Percentiles rank a stretch among this genome's conserved stretches.
Evolutionary conservation across 1,140 invertebrate species (phyloP).

Genomic region (Aplysia californica): DNA sequence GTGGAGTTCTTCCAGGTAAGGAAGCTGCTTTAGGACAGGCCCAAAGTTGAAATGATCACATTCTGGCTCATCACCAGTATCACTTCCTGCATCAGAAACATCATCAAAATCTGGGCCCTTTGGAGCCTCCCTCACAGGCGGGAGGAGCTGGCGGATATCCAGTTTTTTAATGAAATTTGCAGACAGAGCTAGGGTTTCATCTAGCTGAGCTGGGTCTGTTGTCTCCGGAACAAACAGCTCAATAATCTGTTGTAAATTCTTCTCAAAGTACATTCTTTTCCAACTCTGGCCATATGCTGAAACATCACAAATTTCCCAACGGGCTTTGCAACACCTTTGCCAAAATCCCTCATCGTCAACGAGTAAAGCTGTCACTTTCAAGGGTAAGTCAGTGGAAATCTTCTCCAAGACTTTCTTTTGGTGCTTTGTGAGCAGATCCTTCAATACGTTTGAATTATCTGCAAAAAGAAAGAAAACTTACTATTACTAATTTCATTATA

Average conservation of each 20-base stretch:
- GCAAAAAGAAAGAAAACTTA: no score
- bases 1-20: slow-evolving; percentile 62
- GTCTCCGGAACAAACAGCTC: slow-evolving; percentile 67
- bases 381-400: slow-evolving; percentile 63
- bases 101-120: slow-evolving; percentile 65
- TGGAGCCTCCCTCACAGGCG: slow-evolving; percentile 62
- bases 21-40: slow-evolving; percentile 57
- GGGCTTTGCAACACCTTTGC: slow-evolving; percentile 65
- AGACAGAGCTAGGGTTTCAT: slow-evolving; percentile 60
- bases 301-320: slow-evolving; percentile 67
- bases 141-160: slow-evolving; percentile 66
- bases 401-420: slow-evolving; percentile 60
- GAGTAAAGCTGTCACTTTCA: slow-evolving; percentile 64
- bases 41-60: slow-evolving; percentile 68
- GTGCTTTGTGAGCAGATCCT: slow-evolving; percentile 60
- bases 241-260: slow-evolving; percentile 66
- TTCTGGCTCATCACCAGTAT: slow-evolving; percentile 63
- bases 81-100: slow-evolving; percentile 60
- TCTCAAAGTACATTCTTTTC: slow-evolving; percentile 69
- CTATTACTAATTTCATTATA: no score
- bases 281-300: slow-evolving; percentile 59
- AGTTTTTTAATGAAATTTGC: slow-evolving; percentile 62
- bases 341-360: slow-evolving; percentile 67
- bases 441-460: slow-evolving; percentile 65
- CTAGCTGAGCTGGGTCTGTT: slow-evolving; percentile 60